Evolutionary conservation across 1,140 invertebrate species (phyloP).

Genomic region (Dinoponera quadriceps): DNA sequence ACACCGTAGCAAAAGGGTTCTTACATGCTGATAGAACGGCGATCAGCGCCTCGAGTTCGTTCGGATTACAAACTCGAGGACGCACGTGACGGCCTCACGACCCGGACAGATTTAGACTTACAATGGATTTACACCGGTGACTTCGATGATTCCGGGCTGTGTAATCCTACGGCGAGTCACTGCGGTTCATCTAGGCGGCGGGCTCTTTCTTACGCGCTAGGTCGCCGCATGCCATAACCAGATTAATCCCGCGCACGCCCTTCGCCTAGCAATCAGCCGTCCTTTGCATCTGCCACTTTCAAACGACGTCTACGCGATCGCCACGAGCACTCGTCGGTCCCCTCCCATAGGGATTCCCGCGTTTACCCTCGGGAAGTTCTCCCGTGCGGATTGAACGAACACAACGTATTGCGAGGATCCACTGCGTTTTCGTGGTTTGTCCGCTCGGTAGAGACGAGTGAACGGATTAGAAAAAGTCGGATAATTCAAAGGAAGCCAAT

Average conservation of each 20-base stretch:
- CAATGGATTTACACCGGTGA: slow-evolving; percentile 73
- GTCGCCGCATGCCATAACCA: slow-evolving; percentile 70
- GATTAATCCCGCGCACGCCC: slow-evolving; percentile 72
- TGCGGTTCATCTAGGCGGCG: slow-evolving; percentile 64
- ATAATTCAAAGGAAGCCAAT: slow-evolving; percentile 31
- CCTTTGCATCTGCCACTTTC: slow-evolving; percentile 65
- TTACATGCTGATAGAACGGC: slow-evolving; percentile 35
- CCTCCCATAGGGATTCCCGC: not conserved
- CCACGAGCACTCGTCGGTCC: slow-evolving; percentile 1
- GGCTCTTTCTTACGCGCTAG: slow-evolving; percentile 70
- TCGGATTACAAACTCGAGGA: slow-evolving; percentile 23
- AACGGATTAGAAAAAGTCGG: too few species aligned
- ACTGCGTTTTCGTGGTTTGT: too few species aligned
- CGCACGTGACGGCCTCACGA: slow-evolving; percentile 67
- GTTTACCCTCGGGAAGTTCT: slow-evolving; percentile 20
- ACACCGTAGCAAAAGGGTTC: slow-evolving; percentile 16
- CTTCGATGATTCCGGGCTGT: slow-evolving; percentile 61
- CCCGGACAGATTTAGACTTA: slow-evolving; percentile 75
- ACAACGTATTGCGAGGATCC: slow-evolving; percentile 19
- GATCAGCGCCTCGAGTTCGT: slow-evolving; percentile 17
- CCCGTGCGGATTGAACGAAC: slow-evolving; percentile 11
- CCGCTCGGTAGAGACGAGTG: too few species aligned
- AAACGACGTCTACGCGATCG: slow-evolving; percentile 12
- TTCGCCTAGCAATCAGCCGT: slow-evolving; percentile 57
- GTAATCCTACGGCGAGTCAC: slow-evolving; percentile 67